Conservation (phyloP, 2,797 vertebrate species). For the Clarias platycephalus region DNA sequence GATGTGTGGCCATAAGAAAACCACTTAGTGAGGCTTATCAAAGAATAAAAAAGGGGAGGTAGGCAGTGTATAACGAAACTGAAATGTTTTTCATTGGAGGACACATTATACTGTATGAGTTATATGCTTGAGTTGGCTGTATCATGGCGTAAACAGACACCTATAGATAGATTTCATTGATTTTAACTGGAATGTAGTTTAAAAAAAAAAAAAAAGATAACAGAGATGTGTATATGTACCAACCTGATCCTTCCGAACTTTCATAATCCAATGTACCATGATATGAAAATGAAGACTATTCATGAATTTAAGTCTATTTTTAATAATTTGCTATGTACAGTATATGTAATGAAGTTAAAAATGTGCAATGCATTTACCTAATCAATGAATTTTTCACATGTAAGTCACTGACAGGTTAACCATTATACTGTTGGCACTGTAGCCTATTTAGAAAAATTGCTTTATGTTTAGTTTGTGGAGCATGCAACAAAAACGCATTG, state of each 20-base stretch:
- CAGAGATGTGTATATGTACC: not conserved
- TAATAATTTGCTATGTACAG: too few relatives aligned
- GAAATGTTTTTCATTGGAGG: not conserved
- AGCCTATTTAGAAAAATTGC: not conserved
- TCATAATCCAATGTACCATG: not conserved
- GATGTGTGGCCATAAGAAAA: too few relatives aligned
- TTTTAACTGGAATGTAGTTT: not conserved
- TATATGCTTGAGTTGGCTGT: not conserved
- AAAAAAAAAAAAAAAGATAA: not conserved
- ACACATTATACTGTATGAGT: too few relatives aligned
- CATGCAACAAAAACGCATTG: slow-evolving; percentile 36
- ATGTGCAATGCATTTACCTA: not conserved
- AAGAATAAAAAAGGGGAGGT: not conserved
- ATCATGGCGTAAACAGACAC: not conserved
- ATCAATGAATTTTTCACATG: not conserved
- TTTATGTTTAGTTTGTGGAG: not conserved
- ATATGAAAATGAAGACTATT: slow-evolving; percentile 17
- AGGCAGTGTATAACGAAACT: not conserved
- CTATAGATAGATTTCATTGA: not conserved
- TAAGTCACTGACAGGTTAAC: not conserved
- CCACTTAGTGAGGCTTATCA: not conserved
- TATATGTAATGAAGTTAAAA: not conserved
- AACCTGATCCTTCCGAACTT: not conserved
- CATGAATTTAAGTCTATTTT: not conserved
- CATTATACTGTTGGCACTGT: not conserved